Evolutionary conservation across 2,113 vertebrate genomes (phyloP), one percentile per base, ranked within the genome.

Genomic region (Progne subis): DNA sequence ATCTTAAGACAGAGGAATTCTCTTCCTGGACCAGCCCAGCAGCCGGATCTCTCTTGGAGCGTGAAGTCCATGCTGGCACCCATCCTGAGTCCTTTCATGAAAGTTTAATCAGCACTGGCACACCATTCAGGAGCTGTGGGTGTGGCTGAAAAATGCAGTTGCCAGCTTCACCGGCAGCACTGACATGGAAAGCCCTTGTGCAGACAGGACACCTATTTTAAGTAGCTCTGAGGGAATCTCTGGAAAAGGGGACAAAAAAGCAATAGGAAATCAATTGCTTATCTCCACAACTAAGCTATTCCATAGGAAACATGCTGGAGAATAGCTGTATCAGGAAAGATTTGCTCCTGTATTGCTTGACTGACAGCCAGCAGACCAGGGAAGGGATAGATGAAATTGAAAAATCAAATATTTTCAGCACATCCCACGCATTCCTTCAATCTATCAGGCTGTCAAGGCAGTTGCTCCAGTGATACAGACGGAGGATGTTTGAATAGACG

Each of bases 341-440:
- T 71, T 46, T 82, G 65, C 49, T 89, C 49, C 78, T 77, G 77
- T 19, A 94, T 24, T 5, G 29, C 53, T 24, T 80, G 82, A 94
- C 39, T 82, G 91, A 78, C 89, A 79, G 59, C 53, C 28, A 76
- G 60, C 52, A 86, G 82, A n/a, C 26, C 44, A 75, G 53, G 49
- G 31, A 88, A 82, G 12, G 25, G 32, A 39, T 3, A 68, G 80
- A 88, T 70, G 37, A 49, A 90, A 94, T 47, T 69, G 31, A 60
- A 92, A 92, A 87, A 82, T 60, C 41, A 85, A 94, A 69, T 61
- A 23, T 72, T 96, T 79, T 49, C 70, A 90, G 82, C 82, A 93
- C 77, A 88, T 68, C 90, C 94, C 34, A 76, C 24, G 0, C n/a
- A 6, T 69, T 72, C 85, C 78, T 72, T 88, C 88, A 85, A 72